Evolutionary conservation across 2,888 invertebrate species (phyloP).

Genomic region (Crepidodera aurea): DNA sequence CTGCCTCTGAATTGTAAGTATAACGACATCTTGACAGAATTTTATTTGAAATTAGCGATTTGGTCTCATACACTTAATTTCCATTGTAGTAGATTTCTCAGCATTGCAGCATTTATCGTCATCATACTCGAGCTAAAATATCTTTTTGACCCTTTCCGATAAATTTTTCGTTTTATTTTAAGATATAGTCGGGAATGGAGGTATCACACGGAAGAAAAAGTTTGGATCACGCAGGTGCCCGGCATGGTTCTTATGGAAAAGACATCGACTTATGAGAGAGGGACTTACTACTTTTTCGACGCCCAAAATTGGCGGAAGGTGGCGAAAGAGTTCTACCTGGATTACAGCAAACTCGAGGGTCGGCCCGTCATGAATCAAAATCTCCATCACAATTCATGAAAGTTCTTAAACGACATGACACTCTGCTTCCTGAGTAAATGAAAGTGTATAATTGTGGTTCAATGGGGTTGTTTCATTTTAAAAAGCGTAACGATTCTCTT

Average conservation of each 20-base stretch:
- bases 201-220: conserved; percentile 98
- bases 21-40: no score
- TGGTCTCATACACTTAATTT: no score
- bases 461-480: conserved; percentile 5
- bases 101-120: no score
- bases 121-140: no score
- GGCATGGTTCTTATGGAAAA: conserved; percentile 95
- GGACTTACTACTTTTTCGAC: conserved; percentile 99
- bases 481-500: conserved; percentile 4
- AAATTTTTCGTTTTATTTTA: conserved; percentile 35
- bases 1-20: conserved; percentile 95
- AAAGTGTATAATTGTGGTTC: conserved; percentile 60
- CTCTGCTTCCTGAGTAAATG: conserved; percentile 56
- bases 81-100: no score
- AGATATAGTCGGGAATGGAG: conserved; percentile 99
- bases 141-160: no score
- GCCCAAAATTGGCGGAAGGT: conserved; percentile 97
- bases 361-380: conserved; percentile 78
- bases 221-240: conserved; percentile 98
- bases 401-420: conserved; percentile 51
- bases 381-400: conserved; percentile 52
- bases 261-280: conserved; percentile 95
- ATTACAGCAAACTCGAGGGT: conserved; percentile 98
- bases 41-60: no score
- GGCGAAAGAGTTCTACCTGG: conserved; percentile 97